Percentiles rank a stretch among this genome's conserved stretches.
These are phyloP conservation scores for Copidosoma aretas DNA, from an alignment of 2,888 invertebrate species.

Conservation along the genomic window DNA sequence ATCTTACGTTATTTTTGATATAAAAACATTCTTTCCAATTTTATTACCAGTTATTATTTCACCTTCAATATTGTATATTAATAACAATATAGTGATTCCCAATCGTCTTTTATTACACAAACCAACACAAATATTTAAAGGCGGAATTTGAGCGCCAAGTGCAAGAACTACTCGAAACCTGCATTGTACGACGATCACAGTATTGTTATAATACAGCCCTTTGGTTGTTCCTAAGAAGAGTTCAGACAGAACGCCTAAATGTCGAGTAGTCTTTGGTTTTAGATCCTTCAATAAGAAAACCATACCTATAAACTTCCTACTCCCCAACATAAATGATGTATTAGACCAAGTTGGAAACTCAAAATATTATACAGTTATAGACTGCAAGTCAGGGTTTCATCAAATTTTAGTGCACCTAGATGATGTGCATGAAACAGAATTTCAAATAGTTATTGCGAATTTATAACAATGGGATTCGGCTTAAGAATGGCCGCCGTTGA, in stretches of 20 bases:
- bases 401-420: constrained; percentile 42
- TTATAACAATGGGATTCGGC: constrained; percentile 46
- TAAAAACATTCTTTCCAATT: too few relatives aligned
- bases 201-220: not conserved
- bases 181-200: not conserved
- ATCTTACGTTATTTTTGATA: too few relatives aligned
- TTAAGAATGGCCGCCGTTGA: constrained; percentile 40
- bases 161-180: not conserved
- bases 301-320: not conserved
- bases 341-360: constrained; percentile 42
- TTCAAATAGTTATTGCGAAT: constrained; percentile 41
- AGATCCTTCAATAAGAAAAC: constrained; percentile 8
- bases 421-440: constrained; percentile 39
- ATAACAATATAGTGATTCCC: too few relatives aligned
- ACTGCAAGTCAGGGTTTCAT: constrained; percentile 44
- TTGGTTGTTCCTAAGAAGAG: constrained; percentile 1
- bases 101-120: too few relatives aligned
- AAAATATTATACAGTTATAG: constrained; percentile 42
- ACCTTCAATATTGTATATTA: too few relatives aligned
- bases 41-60: too few relatives aligned
- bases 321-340: constrained; percentile 43
- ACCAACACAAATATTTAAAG: too few relatives aligned
- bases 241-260: not conserved
- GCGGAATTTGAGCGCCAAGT: not conserved
- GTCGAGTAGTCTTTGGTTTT: constrained; percentile 5